These are phyloP conservation scores for Anoplopoma fimbria DNA, from an alignment of 2,113 vertebrate genomes.

Conservation along the genomic window DNA sequence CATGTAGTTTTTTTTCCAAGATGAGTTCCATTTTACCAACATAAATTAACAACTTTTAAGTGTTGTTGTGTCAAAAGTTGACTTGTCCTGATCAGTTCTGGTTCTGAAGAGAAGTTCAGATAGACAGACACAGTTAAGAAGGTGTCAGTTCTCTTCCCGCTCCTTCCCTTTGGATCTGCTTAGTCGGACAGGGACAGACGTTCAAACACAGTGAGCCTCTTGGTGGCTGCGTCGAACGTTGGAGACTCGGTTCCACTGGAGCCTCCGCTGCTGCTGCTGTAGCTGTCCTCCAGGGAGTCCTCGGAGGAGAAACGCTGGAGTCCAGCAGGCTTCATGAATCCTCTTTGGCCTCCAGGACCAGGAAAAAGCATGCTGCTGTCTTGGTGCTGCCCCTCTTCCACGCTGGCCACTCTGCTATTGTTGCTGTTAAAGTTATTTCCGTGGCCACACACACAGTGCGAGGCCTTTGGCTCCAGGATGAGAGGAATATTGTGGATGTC, in stretches of 20 bases:
- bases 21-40: slow-evolving; percentile 54
- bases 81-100: slow-evolving; percentile 66
- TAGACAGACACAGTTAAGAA: slow-evolving; percentile 23
- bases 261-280: slow-evolving; percentile 89
- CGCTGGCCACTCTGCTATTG: slow-evolving; percentile 49
- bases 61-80: slow-evolving; percentile 67
- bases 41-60: slow-evolving; percentile 81
- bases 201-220: slow-evolving; percentile 90
- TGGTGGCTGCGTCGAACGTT: slow-evolving; percentile 83
- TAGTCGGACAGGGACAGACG: slow-evolving; percentile 90
- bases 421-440: slow-evolving; percentile 73
- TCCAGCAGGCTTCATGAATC: slow-evolving; percentile 53
- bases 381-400: slow-evolving; percentile 63
- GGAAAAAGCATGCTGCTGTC: slow-evolving; percentile 52
- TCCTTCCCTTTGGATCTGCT: slow-evolving; percentile 25
- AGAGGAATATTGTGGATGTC: slow-evolving; percentile 81
- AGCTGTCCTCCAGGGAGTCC: slow-evolving; percentile 91
- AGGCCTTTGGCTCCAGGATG: slow-evolving; percentile 75
- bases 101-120: slow-evolving; percentile 48
- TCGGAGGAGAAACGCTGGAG: slow-evolving; percentile 89
- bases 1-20: slow-evolving; percentile 69
- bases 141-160: slow-evolving; percentile 39
- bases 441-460: slow-evolving; percentile 85
- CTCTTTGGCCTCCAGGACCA: slow-evolving; percentile 31
- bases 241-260: slow-evolving; percentile 90